Conservation (phyloP, 2,888 invertebrate genomes). For the Leptogaster cylindrica region DNA sequence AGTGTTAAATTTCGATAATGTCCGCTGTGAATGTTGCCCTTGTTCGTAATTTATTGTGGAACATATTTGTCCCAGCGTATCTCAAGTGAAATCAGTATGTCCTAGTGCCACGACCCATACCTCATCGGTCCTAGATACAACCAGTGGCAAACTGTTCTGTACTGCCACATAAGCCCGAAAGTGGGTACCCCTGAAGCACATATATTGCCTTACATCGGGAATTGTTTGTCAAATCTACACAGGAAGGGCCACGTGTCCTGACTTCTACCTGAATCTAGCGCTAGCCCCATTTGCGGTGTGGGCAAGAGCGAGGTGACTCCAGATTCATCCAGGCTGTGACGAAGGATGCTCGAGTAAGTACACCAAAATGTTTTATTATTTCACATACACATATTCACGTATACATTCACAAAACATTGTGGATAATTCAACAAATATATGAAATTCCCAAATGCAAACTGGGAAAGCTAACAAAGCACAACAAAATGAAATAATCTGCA, state of each 20-base stretch:
- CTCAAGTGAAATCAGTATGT: too few relatives aligned
- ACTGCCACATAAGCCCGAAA: too few relatives aligned
- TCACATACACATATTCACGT: not conserved
- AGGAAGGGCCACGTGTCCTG: slow-evolving; percentile 16
- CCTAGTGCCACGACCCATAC: too few relatives aligned
- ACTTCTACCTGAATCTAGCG: not conserved
- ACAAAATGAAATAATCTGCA: not conserved
- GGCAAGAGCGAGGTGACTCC: not conserved
- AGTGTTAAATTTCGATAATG: not conserved
- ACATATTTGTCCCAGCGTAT: too few relatives aligned
- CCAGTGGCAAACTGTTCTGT: too few relatives aligned
- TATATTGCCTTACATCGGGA: too few relatives aligned
- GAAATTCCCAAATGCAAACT: slow-evolving; percentile 6
- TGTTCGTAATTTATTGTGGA: not conserved
- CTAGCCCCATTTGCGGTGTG: not conserved
- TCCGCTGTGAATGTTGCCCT: not conserved
- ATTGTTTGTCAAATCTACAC: not conserved
- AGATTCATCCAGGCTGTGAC: slow-evolving; percentile 26
- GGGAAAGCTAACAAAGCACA: slow-evolving; percentile 1
- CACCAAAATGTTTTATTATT: not conserved
- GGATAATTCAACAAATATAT: not conserved
- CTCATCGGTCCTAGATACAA: too few relatives aligned
- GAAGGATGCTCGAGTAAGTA: slow-evolving; percentile 35
- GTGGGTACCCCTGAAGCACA: too few relatives aligned
- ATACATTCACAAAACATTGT: not conserved